Evolutionary conservation across 2,797 vertebrate genomes (phyloP), one percentile per base, ranked within the genome.

Genomic region (Falco rusticolus): DNA sequence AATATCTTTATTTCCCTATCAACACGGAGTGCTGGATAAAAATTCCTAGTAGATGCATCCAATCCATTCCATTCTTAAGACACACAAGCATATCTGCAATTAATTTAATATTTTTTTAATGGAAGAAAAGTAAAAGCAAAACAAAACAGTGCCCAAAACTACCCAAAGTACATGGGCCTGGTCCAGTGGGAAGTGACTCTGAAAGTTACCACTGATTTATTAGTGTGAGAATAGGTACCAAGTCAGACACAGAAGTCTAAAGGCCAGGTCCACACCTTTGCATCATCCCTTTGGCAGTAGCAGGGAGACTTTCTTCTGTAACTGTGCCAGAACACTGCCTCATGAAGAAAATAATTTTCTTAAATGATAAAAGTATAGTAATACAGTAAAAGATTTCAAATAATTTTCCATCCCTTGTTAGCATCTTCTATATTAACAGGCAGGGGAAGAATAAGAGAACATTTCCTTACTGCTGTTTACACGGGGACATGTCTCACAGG

Each of bases 401-500:
- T 20, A 43, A 31, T 84, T 76, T 88, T 11, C 34, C 14, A 63
- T 20, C 33, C 47, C 8, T 91, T 47, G 17, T 51, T 81, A 84
- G n/a, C 45, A 57, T 20, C 28, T 88, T 69, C 31, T 60, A 6
- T 11, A 78, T 5, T 7, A 68, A 41, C 6, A 43, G 9, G 20
- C 1, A 1, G 7, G 1, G 17, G 10, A 16, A 51, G 21, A 75
- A 9, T 10, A 79, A 13, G 8, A 88, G 63, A 89, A 45, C 11
- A 47, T 92, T 85, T 96, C 89, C 98, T 98, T 97, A 99, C 98
- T 98, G 96, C 98, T 98, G 84, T 99, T 99, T 87, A 98, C 96
- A 80, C 97, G 94, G 9, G 98, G 98, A 84, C 98, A 99, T 0
- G 94, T 98, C 97, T 99, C 98, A 41, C 98, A 99, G 60, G 98